phyloP scores from a whole-genome alignment of 2,888 invertebrate species.

The Drosophila kanekoi region DNA sequence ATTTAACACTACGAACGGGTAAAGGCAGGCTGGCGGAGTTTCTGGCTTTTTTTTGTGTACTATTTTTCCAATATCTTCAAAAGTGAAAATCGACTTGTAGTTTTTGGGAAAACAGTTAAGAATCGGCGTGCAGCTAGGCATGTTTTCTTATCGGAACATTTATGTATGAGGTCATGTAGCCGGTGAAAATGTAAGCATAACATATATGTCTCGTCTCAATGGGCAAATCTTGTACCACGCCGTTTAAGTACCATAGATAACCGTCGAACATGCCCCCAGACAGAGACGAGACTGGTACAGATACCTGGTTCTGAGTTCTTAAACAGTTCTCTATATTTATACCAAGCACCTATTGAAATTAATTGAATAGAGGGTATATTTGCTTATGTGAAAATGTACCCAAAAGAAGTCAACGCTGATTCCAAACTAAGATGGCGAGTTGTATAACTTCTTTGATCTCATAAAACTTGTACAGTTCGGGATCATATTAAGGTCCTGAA shows the following conservation, averaged over 20 bases:
- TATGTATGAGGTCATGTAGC: constrained; percentile 1
- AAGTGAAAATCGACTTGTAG: background rate
- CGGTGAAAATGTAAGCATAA: background rate
- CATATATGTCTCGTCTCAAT: constrained; percentile 67
- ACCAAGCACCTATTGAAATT: background rate
- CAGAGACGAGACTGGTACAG: constrained; percentile 17
- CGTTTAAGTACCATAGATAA: constrained; percentile 64
- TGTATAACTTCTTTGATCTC: too few relatives aligned
- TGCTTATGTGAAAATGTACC: too few relatives aligned
- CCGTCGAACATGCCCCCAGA: constrained; percentile 54
- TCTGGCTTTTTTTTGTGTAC: background rate
- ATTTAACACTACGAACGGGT: constrained; percentile 54
- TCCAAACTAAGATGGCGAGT: too few relatives aligned
- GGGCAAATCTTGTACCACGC: constrained; percentile 72
- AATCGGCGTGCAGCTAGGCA: constrained; percentile 36
- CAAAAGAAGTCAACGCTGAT: background rate
- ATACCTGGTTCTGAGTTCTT: constrained; percentile 24
- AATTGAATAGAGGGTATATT: background rate
- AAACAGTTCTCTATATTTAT: constrained; percentile 18
- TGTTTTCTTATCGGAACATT: constrained; percentile 65
- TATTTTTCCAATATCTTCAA: background rate
- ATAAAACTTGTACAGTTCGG: too few relatives aligned
- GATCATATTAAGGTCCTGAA: too few relatives aligned
- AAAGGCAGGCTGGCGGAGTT: background rate
- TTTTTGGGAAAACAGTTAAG: constrained; percentile 2